These are phyloP conservation scores for Netelia fuscicornis DNA, from an alignment of 2,888 invertebrate species.

Conservation along the genomic window DNA sequence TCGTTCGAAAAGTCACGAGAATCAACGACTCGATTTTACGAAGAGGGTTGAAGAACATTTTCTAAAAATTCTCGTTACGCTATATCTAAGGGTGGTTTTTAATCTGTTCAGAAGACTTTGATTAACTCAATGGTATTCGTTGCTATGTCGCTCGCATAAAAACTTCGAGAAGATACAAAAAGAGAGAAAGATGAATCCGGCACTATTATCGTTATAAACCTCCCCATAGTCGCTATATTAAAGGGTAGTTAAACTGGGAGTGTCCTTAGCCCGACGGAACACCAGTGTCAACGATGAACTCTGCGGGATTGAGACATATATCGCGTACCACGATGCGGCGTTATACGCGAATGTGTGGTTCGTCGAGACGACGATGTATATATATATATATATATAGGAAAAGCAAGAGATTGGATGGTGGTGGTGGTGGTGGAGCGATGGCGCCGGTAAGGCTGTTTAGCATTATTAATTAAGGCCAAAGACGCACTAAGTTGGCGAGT, in stretches of 20 bases:
- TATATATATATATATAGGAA: background rate
- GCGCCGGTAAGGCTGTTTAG: conserved; percentile 77
- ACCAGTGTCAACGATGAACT: conserved; percentile 20
- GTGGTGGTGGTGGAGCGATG: conserved; percentile 3
- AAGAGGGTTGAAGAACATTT: background rate
- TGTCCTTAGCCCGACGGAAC: conserved; percentile 34
- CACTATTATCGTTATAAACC: conserved; percentile 21
- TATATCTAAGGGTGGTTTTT: background rate
- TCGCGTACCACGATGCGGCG: background rate
- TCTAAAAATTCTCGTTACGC: background rate
- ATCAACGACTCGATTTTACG: background rate
- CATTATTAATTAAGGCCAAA: conserved; percentile 84
- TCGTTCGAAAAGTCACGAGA: background rate
- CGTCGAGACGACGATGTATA: conserved; percentile 2
- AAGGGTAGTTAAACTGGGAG: conserved; percentile 53
- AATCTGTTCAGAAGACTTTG: background rate
- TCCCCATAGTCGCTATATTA: conserved; percentile 35
- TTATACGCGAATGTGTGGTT: background rate
- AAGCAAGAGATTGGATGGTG: too few species aligned
- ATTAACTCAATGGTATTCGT: background rate
- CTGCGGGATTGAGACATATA: conserved; percentile 4
- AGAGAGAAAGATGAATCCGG: conserved; percentile 24
- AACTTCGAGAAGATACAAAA: too few species aligned
- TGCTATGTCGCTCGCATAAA: background rate
- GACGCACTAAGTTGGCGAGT: conserved; percentile 83